Percentiles rank a stretch among this genome's conserved stretches.
Evolutionary conservation across 1,140 invertebrate genomes (phyloP).

Genomic region (Hesperophylax magnus): DNA sequence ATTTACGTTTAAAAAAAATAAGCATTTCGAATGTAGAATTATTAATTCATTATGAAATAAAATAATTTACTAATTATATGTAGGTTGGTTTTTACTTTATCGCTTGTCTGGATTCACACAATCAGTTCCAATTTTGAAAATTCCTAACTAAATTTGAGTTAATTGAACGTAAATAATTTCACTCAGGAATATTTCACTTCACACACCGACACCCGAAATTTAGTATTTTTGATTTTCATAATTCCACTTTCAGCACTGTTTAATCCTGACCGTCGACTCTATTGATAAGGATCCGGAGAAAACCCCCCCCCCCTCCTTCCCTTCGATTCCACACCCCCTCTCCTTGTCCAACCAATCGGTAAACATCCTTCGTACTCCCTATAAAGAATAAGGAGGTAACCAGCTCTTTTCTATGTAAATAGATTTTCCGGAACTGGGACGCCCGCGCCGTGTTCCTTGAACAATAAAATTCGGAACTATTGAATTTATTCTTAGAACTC

Average conservation of each 20-base stretch:
- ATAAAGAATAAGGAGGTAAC: conserved; percentile 1
- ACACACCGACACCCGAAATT: too few relatives aligned
- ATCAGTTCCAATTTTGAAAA: too few relatives aligned
- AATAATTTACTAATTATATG: too few relatives aligned
- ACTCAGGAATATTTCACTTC: too few relatives aligned
- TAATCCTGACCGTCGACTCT: background rate
- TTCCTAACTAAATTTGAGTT: too few relatives aligned
- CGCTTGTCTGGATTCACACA: too few relatives aligned
- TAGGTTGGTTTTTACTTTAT: too few relatives aligned
- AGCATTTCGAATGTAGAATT: too few relatives aligned
- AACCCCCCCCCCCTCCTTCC: background rate
- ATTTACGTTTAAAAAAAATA: too few relatives aligned
- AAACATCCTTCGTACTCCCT: background rate
- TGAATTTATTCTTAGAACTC: background rate
- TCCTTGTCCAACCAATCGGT: background rate
- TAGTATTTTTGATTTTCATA: background rate
- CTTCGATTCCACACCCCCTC: background rate
- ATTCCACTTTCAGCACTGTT: background rate
- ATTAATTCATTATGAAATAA: too few relatives aligned
- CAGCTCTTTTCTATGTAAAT: conserved; percentile 19
- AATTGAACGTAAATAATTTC: too few relatives aligned
- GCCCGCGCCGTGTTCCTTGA: background rate
- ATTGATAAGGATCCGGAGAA: background rate
- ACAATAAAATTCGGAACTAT: background rate
- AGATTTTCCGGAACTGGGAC: background rate